Base-by-base conservation (phyloP, 2,888 invertebrate species). In the Plagiodera versicolora region DNA sequence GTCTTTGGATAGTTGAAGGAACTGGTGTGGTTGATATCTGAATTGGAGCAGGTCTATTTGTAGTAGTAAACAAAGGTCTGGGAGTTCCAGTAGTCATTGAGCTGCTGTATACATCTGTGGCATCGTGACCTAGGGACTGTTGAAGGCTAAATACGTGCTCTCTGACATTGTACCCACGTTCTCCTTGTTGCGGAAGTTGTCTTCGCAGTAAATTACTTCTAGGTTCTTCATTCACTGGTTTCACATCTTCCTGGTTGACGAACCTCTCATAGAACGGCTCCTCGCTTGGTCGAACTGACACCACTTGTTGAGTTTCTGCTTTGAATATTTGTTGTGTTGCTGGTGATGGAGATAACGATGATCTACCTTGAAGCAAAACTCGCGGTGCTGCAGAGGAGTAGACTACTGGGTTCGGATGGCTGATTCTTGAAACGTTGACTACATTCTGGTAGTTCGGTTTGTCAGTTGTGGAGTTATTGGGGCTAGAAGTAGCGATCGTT, bases 11-110 rank as follows among this genome's bases (percentile, higher is more conserved):
- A 14, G 74, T 59, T 17, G 73, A 64, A 9, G 74, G 70, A 10
- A 71, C 52, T 16, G 77, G 69, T 14, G 75, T 83, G 58, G 84
- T 79, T 1, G 85, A 85, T 30, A 86, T 78, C 47, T 58, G 30
- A 17, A 64, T 46, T 24, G 56, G 39, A 70, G 86, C 81, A 0
- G 88, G 83, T 19, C 87, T 81, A 0, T 85, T 85, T 0, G 86
- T 86, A 0, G 89, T 89, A 0, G 89, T 89, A 68, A 89, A 89
- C 14, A 89, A 76, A 0, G 89, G 89, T 30, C 89, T 80, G 4
- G 88, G 84, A 20, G 87, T 84, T 58, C 84, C 86, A 16, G 85
- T 85, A 0, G 87, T 86, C 11, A 87, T 77, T 19, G 88, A 86
- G 32, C 86, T 84, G 30, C 88, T 88, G 66, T 89, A 90, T 0